Percentiles rank a stretch among this genome's conserved stretches.
Evolutionary conservation across 2,888 invertebrate species (phyloP).

Genomic region (Sphinx pinastri): DNA sequence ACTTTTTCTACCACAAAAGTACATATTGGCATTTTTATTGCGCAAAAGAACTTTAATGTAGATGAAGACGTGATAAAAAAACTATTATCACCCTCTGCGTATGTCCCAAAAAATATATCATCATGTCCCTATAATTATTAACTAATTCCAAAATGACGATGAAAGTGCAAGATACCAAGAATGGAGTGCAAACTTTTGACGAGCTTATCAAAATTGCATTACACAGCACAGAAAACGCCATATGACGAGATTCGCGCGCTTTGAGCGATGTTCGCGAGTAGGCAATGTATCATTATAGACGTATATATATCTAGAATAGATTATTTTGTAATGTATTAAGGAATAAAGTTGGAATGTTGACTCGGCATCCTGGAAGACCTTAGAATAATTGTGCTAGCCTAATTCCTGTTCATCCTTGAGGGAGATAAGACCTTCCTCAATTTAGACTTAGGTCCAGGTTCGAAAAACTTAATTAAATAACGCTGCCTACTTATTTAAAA

Average conservation of each 20-base stretch:
- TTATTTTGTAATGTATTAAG: neutral
- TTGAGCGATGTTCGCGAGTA: slow-evolving; percentile 34
- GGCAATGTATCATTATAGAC: slow-evolving; percentile 39
- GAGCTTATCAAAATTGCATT: slow-evolving; percentile 74
- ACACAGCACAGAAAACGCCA: slow-evolving; percentile 58
- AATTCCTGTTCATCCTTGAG: too few relatives aligned
- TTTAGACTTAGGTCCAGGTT: too few relatives aligned
- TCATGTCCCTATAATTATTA: slow-evolving; percentile 9
- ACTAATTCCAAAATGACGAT: slow-evolving; percentile 29
- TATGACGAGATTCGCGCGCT: slow-evolving; percentile 59
- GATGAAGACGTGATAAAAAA: too few relatives aligned
- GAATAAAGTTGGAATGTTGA: too few relatives aligned
- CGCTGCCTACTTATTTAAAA: too few relatives aligned
- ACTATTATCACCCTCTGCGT: too few relatives aligned
- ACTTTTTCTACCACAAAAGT: too few relatives aligned
- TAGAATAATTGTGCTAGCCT: too few relatives aligned
- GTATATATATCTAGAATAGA: slow-evolving; percentile 41
- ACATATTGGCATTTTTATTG: too few relatives aligned
- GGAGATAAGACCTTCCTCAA: too few relatives aligned
- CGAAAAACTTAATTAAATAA: too few relatives aligned
- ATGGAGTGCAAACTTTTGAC: slow-evolving; percentile 54
- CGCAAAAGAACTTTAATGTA: too few relatives aligned
- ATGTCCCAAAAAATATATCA: neutral
- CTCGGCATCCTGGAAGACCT: neutral
- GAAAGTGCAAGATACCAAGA: slow-evolving; percentile 42